Evolutionary conservation across 2,888 invertebrate species (phyloP).

Genomic region (Oeneis ivallda): DNA sequence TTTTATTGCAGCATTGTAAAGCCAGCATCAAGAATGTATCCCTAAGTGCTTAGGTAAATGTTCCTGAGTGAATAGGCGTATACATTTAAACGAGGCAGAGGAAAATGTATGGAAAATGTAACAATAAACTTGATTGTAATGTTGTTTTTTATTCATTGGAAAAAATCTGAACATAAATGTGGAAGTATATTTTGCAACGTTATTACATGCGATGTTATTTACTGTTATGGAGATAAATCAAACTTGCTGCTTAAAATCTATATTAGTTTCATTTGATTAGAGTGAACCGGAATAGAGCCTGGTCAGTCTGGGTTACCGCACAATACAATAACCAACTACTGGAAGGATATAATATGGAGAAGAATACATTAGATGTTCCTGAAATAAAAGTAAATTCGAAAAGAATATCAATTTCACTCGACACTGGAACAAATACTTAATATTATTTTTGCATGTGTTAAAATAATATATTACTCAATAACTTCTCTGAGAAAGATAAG

Average conservation of each 20-base stretch:
- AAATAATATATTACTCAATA: constrained; percentile 6
- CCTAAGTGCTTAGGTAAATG: constrained; percentile 37
- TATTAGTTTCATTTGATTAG: too few species aligned
- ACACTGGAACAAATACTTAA: constrained; percentile 6
- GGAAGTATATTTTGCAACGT: too few species aligned
- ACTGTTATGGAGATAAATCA: too few species aligned
- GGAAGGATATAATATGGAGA: too few species aligned
- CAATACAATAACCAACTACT: too few species aligned
- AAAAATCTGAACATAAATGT: not conserved
- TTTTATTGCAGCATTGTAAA: constrained; percentile 49
- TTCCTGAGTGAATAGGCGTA: constrained; percentile 16
- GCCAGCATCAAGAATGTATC: constrained; percentile 39
- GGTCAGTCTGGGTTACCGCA: too few species aligned
- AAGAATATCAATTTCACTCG: not conserved
- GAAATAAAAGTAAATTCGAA: not conserved
- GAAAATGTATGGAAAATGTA: not conserved
- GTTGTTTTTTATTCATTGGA: not conserved
- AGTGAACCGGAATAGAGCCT: too few species aligned
- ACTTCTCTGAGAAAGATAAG: not conserved
- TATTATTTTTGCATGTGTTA: constrained; percentile 1
- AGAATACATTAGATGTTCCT: too few species aligned
- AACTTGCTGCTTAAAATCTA: too few species aligned
- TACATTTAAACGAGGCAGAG: not conserved
- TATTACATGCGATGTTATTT: too few species aligned
- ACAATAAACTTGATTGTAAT: constrained; percentile 5